Evolutionary conservation across 2,797 vertebrate genomes (phyloP).

Genomic region (Arctocebus calabarensis): DNA sequence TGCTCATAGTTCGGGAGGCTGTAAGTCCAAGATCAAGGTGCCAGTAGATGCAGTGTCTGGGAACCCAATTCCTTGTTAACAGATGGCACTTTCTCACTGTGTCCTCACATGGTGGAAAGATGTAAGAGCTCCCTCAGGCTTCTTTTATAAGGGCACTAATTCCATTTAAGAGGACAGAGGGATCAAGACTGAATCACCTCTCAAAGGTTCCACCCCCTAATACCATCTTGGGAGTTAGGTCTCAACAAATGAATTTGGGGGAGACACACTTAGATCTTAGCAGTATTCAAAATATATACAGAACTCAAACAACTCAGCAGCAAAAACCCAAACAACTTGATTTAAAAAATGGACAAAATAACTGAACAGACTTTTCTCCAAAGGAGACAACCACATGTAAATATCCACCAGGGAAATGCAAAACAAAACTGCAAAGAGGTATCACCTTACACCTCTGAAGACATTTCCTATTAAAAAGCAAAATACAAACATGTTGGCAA

Average conservation of each 20-base stretch:
- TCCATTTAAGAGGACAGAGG: not conserved
- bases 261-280: not conserved
- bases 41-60: not conserved
- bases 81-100: not conserved
- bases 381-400: not conserved
- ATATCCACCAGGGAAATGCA: not conserved
- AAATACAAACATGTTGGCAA: not conserved
- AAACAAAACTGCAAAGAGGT: not conserved
- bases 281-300: not conserved
- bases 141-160: not conserved
- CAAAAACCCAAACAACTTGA: not conserved
- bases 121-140: not conserved
- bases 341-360: not conserved
- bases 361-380: not conserved
- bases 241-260: not conserved
- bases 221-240: not conserved
- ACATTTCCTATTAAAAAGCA: not conserved
- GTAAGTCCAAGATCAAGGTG: not conserved
- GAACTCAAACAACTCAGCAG: not conserved
- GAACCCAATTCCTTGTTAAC: not conserved
- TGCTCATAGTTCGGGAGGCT: not conserved
- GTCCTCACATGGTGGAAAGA: not conserved
- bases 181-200: not conserved
- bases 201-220: not conserved
- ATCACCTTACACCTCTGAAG: not conserved